Evolutionary conservation across 2,888 invertebrate genomes (phyloP).

Genomic region (Orgyia antiqua): DNA sequence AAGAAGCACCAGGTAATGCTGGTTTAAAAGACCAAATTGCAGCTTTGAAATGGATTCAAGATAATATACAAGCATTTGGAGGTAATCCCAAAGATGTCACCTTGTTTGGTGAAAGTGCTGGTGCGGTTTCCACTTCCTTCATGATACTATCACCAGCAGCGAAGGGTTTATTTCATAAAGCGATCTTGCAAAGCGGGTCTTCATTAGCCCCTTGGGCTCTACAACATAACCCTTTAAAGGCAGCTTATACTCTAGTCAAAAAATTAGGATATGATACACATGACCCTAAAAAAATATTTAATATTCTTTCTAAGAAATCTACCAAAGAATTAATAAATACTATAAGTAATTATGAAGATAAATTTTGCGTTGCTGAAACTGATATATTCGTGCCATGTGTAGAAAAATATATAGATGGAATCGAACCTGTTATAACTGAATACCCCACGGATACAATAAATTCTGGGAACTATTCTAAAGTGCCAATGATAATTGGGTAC

Average conservation of each 20-base stretch:
- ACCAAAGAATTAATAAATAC: slow-evolving; percentile 47
- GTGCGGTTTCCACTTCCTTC: slow-evolving; percentile 59
- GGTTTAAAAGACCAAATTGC: slow-evolving; percentile 76
- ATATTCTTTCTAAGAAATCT: slow-evolving; percentile 47
- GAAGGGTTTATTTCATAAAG: slow-evolving; percentile 57
- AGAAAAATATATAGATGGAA: slow-evolving; percentile 53
- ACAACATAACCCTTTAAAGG: slow-evolving; percentile 54
- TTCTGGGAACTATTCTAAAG: slow-evolving; percentile 58
- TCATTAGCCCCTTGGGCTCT: slow-evolving; percentile 59
- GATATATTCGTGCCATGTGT: slow-evolving; percentile 60
- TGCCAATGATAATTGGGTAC: slow-evolving; percentile 66
- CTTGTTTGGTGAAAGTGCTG: slow-evolving; percentile 68
- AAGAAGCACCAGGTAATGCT: slow-evolving; percentile 82
- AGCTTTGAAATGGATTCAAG: slow-evolving; percentile 58
- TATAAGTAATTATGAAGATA: slow-evolving; percentile 49
- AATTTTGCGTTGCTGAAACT: slow-evolving; percentile 49
- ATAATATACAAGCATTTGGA: slow-evolving; percentile 58
- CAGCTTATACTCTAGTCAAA: slow-evolving; percentile 49
- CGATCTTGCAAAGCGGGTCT: slow-evolving; percentile 63
- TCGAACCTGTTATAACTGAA: slow-evolving; percentile 50
- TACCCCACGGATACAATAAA: slow-evolving; percentile 50
- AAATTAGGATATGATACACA: slow-evolving; percentile 55
- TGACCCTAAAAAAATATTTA: slow-evolving; percentile 53
- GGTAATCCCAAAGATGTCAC: slow-evolving; percentile 62
- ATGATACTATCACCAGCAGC: slow-evolving; percentile 54